Evolutionary conservation across 2,888 invertebrate genomes (phyloP), one percentile per base, ranked within the genome.

Genomic region (Tipula lateralis): DNA sequence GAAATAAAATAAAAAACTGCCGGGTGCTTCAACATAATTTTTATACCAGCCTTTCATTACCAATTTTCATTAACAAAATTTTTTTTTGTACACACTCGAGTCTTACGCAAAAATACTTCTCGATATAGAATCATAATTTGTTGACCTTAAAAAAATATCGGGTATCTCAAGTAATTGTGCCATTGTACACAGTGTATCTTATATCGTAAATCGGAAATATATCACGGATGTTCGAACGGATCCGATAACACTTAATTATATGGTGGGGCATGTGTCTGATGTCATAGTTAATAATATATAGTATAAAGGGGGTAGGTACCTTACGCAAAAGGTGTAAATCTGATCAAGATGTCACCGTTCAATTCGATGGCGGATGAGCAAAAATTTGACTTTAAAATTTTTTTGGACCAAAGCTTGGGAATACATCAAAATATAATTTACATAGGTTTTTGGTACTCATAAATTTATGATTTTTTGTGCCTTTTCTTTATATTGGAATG

Each of bases 1-100:
- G n/a, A n/a, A 83, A 82, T 13, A 80, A 24, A 66, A 66, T n/a
- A 66, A 66, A 81, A 6, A 83, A 83, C 83, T 19, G 83, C 83
- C 83, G 83, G 83, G 83, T 83, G 83, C 83, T 83, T 83, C 16
- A 32, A 82, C n/a, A 82, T 30, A 30, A 82, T 82, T 82, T 30
- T 82, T 82, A 30, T 82, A 66, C n/a, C 24, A 66, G 66, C 66
- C 66, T 66, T 66, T 66, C 66, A 24, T 66, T 66, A 66, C 66
- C 66, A 66, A 66, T 66, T 66, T 66, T 66, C 66, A 66, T 66
- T 66, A 66, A 66, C 24, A 66, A 66, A 66, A n/a, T n/a, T n/a
- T n/a, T 66, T 19, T 24, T 66, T 66, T 66, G 66, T 7, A 66
- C 44, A 16, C 44, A 44, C 66, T 7, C 66, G 24, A 24, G 24